A percentile compares a stretch with the other conserved stretches of the same genome.
These are phyloP conservation scores for Drosophila kanapiae DNA, from an alignment of 1,140 invertebrate genomes.

Conservation along the genomic window DNA sequence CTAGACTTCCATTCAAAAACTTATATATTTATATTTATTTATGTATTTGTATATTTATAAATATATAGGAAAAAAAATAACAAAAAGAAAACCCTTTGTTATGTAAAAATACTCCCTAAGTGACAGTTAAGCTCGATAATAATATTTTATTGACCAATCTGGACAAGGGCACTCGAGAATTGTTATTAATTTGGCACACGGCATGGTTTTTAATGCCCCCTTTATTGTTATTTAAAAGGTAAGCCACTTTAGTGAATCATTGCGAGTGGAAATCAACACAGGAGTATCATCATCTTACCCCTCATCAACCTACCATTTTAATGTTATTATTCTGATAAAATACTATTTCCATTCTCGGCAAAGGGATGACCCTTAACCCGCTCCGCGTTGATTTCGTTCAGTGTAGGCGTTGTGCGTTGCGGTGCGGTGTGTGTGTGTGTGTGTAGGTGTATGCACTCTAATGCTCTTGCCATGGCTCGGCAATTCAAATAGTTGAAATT, in stretches of 20 bases:
- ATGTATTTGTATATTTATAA: no score
- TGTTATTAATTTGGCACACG: not conserved
- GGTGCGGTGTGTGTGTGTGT: slow-evolving; percentile 1
- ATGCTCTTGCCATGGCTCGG: slow-evolving; percentile 61
- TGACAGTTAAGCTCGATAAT: not conserved
- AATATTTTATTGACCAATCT: not conserved
- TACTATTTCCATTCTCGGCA: not conserved
- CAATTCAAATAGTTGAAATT: slow-evolving; percentile 82
- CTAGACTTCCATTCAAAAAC: no score
- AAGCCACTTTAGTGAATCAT: slow-evolving; percentile 8
- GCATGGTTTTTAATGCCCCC: not conserved
- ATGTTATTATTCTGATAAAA: not conserved
- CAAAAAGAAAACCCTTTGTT: not conserved
- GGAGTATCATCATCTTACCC: not conserved
- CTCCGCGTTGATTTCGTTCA: not conserved
- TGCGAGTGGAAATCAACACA: not conserved
- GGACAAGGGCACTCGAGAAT: not conserved
- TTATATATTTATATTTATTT: not conserved
- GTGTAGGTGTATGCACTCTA: slow-evolving; percentile 54
- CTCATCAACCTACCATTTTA: not conserved
- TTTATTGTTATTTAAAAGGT: slow-evolving; percentile 4
- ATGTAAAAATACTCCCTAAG: not conserved
- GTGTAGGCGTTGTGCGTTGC: slow-evolving; percentile 13
- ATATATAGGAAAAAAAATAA: not conserved
- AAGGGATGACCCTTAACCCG: not conserved